A percentile compares a stretch with the other conserved stretches of the same genome.
Conservation (phyloP, 2,113 vertebrate genomes). For the Oreocharis arfaki region DNA sequence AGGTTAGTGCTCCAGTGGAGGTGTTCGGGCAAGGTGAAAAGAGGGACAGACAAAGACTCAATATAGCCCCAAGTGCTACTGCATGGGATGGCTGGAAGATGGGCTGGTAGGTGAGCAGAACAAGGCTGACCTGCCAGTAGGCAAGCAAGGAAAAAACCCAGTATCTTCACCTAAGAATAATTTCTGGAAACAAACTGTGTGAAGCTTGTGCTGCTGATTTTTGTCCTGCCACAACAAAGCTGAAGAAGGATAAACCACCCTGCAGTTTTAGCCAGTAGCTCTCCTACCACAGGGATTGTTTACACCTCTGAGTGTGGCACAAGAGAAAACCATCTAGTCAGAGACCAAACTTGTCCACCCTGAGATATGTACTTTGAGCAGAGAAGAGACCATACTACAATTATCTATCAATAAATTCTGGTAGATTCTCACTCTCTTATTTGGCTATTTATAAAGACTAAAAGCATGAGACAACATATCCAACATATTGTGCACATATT, state of each 20-base stretch:
- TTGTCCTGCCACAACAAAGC: neutral
- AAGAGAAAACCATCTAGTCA: constrained; percentile 37
- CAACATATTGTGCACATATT: neutral
- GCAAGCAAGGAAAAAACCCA: neutral
- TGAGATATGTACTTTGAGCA: neutral
- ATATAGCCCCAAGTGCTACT: neutral
- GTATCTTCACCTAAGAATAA: neutral
- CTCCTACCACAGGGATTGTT: neutral
- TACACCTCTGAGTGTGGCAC: neutral
- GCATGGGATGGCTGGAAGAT: neutral
- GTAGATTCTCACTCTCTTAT: neutral
- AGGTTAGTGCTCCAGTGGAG: neutral
- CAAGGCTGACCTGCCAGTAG: neutral
- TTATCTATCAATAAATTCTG: neutral
- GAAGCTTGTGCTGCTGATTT: neutral
- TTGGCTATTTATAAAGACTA: neutral
- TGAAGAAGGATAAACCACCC: neutral
- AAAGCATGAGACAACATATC: constrained; percentile 1
- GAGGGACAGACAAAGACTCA: neutral
- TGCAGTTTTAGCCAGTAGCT: neutral
- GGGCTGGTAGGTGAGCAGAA: neutral
- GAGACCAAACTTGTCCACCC: constrained; percentile 64
- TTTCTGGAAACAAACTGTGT: neutral
- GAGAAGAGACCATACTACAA: neutral
- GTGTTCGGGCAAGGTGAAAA: neutral